Conservation (phyloP, 2,113 vertebrate species). For the Felis chaus region DNA sequence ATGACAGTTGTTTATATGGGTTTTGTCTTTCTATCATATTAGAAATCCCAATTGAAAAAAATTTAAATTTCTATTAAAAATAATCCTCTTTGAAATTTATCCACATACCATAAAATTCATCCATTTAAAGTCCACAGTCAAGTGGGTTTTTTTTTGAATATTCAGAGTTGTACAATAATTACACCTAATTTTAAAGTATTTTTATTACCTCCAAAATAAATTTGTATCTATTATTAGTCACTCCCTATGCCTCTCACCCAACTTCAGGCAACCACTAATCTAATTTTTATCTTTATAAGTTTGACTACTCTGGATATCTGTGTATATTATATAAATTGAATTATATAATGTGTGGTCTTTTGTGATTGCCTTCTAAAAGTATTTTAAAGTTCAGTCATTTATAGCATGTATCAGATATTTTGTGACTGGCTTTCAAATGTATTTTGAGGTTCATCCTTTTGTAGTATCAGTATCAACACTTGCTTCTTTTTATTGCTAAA, state of each 20-base stretch:
- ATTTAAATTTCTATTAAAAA: background rate
- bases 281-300: background rate
- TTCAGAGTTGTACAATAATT: background rate
- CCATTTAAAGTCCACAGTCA: background rate
- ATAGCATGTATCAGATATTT: background rate
- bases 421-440: background rate
- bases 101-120: background rate
- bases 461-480: background rate
- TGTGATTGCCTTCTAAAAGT: background rate
- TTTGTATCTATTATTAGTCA: background rate
- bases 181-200: background rate
- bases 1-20: background rate
- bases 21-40: background rate
- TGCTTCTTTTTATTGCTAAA: background rate
- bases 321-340: background rate
- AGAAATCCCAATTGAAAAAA: background rate
- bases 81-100: background rate
- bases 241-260: background rate
- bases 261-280: background rate
- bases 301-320: background rate
- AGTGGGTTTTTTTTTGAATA: background rate
- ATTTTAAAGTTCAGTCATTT: background rate
- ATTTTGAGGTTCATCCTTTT: background rate
- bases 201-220: background rate
- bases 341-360: background rate